These are phyloP conservation scores for Phycodurus eques DNA, from an alignment of 2,113 vertebrate species.

Conservation along the genomic window DNA sequence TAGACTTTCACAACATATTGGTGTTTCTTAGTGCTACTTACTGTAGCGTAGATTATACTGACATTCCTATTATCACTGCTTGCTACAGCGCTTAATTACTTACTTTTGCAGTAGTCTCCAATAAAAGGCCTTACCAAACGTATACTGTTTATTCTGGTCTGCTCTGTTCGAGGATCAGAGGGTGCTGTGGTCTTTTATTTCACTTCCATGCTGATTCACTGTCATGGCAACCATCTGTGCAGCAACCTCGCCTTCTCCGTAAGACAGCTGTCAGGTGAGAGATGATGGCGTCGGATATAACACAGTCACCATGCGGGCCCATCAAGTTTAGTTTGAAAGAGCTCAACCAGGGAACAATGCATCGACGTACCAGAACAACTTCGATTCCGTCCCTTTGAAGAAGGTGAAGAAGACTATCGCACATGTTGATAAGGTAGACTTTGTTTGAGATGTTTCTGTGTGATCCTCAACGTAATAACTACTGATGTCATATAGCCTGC, in stretches of 20 bases:
- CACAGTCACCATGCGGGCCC: constrained; percentile 20
- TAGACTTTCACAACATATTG: too few relatives aligned
- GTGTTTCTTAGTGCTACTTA: neutral
- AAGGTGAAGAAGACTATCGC: constrained; percentile 12
- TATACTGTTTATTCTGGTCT: neutral
- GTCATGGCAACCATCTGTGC: constrained; percentile 51
- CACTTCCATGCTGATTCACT: constrained; percentile 1
- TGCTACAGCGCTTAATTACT: neutral
- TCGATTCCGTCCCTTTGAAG: neutral
- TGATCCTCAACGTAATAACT: neutral
- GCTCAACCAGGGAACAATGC: constrained; percentile 6
- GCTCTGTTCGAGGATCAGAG: constrained; percentile 1
- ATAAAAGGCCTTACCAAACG: neutral
- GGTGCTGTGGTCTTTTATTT: constrained; percentile 5
- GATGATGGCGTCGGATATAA: neutral
- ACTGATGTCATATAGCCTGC: neutral
- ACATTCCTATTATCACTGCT: neutral
- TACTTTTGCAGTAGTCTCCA: neutral
- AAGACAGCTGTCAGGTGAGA: constrained; percentile 58
- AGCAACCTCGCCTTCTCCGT: constrained; percentile 34
- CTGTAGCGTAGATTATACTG: neutral
- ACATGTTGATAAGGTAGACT: constrained; percentile 31
- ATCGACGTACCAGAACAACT: constrained; percentile 4
- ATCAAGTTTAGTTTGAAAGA: constrained; percentile 43
- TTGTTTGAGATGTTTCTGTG: neutral